Percentiles rank a stretch among this genome's conserved stretches.
Conservation (phyloP, 2,797 vertebrate genomes). For the Fistularia tabacaria region DNA sequence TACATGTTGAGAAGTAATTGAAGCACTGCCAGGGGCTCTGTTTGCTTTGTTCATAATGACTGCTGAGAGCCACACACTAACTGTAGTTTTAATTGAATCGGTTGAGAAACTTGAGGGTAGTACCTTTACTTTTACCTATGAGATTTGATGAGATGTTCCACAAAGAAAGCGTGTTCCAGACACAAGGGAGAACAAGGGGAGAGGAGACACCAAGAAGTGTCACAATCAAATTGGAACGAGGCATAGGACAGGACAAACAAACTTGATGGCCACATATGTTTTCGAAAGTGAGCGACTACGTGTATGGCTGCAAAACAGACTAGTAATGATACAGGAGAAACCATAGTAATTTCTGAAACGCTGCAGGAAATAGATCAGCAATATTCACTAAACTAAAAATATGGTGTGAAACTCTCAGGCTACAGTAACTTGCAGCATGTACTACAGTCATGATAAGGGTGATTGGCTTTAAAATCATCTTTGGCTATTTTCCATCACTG, state of each 20-base stretch:
- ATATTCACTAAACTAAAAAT: too few species aligned
- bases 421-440: conserved; percentile 41
- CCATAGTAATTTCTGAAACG: not conserved
- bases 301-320: conserved; percentile 46
- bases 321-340: conserved; percentile 5
- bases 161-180: conserved; percentile 95
- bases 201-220: conserved; percentile 89
- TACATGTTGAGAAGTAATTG: conserved; percentile 11
- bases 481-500: conserved; percentile 31
- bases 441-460: conserved; percentile 71
- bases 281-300: conserved; percentile 26
- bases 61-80: conserved; percentile 50
- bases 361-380: too few species aligned
- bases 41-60: conserved; percentile 42
- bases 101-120: conserved; percentile 61
- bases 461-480: conserved; percentile 49
- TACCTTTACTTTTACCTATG: conserved; percentile 99
- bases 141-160: conserved; percentile 98
- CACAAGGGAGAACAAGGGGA: conserved; percentile 78
- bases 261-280: conserved; percentile 49
- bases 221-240: conserved; percentile 72
- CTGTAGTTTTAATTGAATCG: conserved; percentile 29
- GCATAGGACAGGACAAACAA: conserved; percentile 62
- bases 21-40: conserved; percentile 39
- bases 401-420: too few species aligned